phyloP scores from a whole-genome alignment of 2,113 vertebrate species.

The Regulus satrapa region DNA sequence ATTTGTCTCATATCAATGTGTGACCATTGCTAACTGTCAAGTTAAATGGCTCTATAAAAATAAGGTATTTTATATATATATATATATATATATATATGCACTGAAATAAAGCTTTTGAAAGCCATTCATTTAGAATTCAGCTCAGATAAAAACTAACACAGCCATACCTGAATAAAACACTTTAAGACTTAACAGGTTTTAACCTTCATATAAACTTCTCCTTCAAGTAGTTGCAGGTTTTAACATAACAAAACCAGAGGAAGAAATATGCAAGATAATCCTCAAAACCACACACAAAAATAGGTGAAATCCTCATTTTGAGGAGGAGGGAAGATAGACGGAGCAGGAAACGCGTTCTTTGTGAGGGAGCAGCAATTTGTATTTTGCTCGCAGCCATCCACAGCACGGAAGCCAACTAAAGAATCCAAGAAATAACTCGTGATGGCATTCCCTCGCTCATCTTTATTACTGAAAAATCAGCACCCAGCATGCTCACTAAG shows the following conservation, averaged over 20 bases:
- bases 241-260: background rate
- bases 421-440: background rate
- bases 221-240: background rate
- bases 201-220: background rate
- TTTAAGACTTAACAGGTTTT: background rate
- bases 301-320: background rate
- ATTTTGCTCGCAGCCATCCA: background rate
- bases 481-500: background rate
- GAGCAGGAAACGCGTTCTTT: background rate
- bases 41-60: background rate
- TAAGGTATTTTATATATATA: background rate
- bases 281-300: background rate
- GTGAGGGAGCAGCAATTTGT: background rate
- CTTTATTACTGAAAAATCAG: background rate
- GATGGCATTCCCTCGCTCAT: background rate
- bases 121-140: background rate
- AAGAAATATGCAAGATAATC: background rate
- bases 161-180: background rate
- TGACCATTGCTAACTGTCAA: background rate
- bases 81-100: background rate
- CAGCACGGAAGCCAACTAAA: background rate
- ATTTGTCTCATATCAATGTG: background rate
- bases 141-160: background rate
- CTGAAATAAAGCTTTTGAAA: background rate
- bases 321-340: background rate